Evolutionary conservation across 2,888 invertebrate genomes (phyloP).

Genomic region (Punctoribates punctum): DNA sequence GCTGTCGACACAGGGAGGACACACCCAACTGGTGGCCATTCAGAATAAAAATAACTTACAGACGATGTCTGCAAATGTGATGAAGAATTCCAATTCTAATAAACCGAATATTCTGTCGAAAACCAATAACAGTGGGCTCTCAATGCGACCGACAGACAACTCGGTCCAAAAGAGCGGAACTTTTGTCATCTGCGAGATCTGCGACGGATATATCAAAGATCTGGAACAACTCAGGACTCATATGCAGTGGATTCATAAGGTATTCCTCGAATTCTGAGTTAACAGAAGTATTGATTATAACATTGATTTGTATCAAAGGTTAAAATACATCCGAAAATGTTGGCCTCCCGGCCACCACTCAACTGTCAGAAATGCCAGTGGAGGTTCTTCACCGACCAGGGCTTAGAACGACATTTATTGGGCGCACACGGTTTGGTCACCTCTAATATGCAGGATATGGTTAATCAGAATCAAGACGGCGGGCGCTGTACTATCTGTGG

Average conservation of each 20-base stretch:
- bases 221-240: conserved; percentile 88
- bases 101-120: conserved; percentile 41
- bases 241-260: conserved; percentile 96
- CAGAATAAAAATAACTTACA: conserved; percentile 41
- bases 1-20: conserved; percentile 40
- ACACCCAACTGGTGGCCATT: conserved; percentile 36
- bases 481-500: conserved; percentile 93
- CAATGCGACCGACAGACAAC: conserved; percentile 10
- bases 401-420: conserved; percentile 86
- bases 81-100: conserved; percentile 25
- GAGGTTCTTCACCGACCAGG: conserved; percentile 95
- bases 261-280: conserved; percentile 34
- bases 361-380: conserved; percentile 95
- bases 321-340: conserved; percentile 93
- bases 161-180: conserved; percentile 57
- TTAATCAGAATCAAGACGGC: conserved; percentile 88
- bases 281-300: conserved; percentile 47
- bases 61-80: conserved; percentile 8
- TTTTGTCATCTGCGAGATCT: conserved; percentile 93
- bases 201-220: conserved; percentile 94
- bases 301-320: conserved; percentile 56
- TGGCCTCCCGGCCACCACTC: conserved; percentile 85
- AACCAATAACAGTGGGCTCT: neutral
- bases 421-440: conserved; percentile 92
- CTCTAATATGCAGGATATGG: conserved; percentile 91